These are phyloP conservation scores for Sphaeramia orbicularis DNA, from an alignment of 2,797 vertebrate species.

Conservation along the genomic window DNA sequence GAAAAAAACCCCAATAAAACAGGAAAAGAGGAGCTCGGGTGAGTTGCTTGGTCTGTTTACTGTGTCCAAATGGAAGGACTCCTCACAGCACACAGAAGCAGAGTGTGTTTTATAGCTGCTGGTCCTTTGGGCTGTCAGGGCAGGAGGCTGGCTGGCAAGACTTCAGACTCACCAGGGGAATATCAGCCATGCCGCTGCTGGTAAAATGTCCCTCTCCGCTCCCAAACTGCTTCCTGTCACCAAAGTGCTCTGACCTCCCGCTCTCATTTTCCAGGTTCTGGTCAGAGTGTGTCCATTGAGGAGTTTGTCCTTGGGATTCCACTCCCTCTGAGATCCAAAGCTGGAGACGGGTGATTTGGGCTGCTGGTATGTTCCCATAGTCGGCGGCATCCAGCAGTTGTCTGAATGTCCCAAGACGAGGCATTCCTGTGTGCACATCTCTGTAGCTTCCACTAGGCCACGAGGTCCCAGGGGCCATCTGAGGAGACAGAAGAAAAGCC, in stretches of 20 bases:
- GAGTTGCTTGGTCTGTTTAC: slow-evolving; percentile 43
- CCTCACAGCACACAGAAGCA: slow-evolving; percentile 61
- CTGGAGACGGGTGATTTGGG: slow-evolving; percentile 95
- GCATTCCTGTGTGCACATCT: slow-evolving; percentile 99
- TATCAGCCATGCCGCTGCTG: slow-evolving; percentile 92
- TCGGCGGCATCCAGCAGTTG: slow-evolving; percentile 99
- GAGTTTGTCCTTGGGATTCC: slow-evolving; percentile 96
- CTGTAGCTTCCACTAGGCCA: slow-evolving; percentile 97
- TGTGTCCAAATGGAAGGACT: slow-evolving; percentile 47
- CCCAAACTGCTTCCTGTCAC: slow-evolving; percentile 95
- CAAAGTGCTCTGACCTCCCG: slow-evolving; percentile 94
- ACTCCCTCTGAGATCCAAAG: slow-evolving; percentile 95
- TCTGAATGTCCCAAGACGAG: slow-evolving; percentile 98
- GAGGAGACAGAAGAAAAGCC: slow-evolving; percentile 30
- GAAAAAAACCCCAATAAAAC: slow-evolving; percentile 49
- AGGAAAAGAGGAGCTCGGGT: slow-evolving; percentile 47
- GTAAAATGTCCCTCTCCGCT: slow-evolving; percentile 94
- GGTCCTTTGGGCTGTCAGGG: slow-evolving; percentile 95
- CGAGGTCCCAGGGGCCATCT: slow-evolving; percentile 97
- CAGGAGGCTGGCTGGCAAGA: slow-evolving; percentile 93
- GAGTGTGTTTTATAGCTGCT: slow-evolving; percentile 94
- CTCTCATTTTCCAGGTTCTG: slow-evolving; percentile 95
- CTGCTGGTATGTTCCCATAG: slow-evolving; percentile 92
- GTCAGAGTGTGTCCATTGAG: slow-evolving; percentile 98
- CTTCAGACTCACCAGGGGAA: slow-evolving; percentile 97